Base-by-base conservation (phyloP, 2,888 invertebrate species). In the Mechanitis messenoides region DNA sequence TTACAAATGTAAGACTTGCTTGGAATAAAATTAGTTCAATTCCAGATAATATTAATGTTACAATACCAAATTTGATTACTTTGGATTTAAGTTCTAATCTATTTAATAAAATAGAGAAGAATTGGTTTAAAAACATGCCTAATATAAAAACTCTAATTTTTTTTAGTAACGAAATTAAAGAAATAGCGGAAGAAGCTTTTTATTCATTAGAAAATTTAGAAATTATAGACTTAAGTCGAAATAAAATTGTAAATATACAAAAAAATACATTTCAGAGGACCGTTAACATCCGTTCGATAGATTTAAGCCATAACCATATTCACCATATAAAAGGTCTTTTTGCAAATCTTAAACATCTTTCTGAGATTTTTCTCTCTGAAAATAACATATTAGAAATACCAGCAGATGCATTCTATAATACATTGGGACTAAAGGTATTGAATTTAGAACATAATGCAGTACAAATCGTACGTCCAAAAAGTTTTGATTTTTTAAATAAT, bases 381-480 rank as follows among this genome's bases (percentile, higher is more conserved):
- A 97, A 97, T 80, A 97, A 97, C 80, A 95, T 97, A 64, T 85
- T 96, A 42, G 95, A 96, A 77, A 92, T 97, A 71, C 93, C 95
- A 0, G 92, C 93, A 5, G 94, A 96, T 71, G 94, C 96, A 47
- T 97, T 96, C 76, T 92, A 93, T 31, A 95, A 95, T 68, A 95
- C 95, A 4, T 87, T 92, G 0, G 93, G 93, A 67, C 88, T 97
- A 62, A 93, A 94, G 12, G 95, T 96, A 62, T 93, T 97, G 58
- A 95, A 97, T 83, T 87, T 97, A 71, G 96, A 97, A 77, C 94
- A 96, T 68, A 97, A 97, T 81, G 95, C 96, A 33, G 94, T 97
- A 65, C 91, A 94, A 58, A 91, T 92, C 68, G 91, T 97, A 64
- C 95, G 96, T 77, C 91, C 93, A 6, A 93, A 93, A 68, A 93